A percentile compares a stretch with the other conserved stretches of the same genome.
phyloP scores from a whole-genome alignment of 2,113 vertebrate species.

The Platysteira castanea region DNA sequence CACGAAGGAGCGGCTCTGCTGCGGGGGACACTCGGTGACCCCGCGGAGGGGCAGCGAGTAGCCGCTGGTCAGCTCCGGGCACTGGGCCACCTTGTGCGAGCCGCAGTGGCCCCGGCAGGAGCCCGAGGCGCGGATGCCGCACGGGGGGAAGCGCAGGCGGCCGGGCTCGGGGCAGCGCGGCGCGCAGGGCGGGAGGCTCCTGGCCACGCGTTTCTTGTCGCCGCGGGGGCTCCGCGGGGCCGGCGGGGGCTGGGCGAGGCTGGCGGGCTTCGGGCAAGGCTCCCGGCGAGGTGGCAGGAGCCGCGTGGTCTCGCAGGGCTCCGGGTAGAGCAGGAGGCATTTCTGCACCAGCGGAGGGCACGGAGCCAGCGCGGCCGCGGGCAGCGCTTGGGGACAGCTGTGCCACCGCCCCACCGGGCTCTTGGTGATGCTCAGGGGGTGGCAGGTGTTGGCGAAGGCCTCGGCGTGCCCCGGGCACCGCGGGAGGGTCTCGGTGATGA shows the following conservation, averaged over 20 bases:
- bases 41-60: not conserved
- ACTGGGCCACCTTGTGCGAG: not conserved
- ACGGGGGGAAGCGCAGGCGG: conserved; percentile 2
- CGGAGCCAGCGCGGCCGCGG: not conserved
- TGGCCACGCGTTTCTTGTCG: rapidly evolving
- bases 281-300: not conserved
- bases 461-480: not conserved
- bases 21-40: not conserved
- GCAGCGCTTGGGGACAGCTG: not conserved
- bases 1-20: not conserved
- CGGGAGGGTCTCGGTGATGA: not conserved
- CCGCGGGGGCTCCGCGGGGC: rapidly evolving
- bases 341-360: not conserved
- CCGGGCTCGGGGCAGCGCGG: not conserved
- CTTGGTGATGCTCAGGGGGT: conserved; percentile 24
- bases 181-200: not conserved
- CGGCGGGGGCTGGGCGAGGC: rapidly evolving
- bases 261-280: too few species aligned
- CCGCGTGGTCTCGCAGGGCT: not conserved
- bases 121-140: not conserved
- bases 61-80: not conserved
- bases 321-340: not conserved
- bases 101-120: not conserved
- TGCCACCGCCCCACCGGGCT: not conserved
- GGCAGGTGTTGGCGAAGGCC: not conserved